Evolutionary conservation across 1,140 invertebrate genomes (phyloP), one percentile per base, ranked within the genome.

Genomic region (Metaphire vulgaris): DNA sequence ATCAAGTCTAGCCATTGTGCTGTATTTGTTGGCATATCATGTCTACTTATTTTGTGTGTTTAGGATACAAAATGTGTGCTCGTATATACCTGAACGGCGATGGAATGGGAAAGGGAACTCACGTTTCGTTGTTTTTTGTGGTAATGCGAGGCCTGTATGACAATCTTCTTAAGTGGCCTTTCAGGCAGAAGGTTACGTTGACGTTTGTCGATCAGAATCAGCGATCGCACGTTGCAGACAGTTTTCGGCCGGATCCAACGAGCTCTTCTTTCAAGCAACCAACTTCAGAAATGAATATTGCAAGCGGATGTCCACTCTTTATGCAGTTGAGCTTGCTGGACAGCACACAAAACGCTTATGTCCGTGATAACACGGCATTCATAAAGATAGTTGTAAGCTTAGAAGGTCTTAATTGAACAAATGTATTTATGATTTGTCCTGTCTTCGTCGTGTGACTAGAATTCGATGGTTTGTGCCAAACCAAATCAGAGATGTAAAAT

Each of bases 31-130:
- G n/a, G n/a, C n/a, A n/a, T n/a, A n/a, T n/a, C n/a, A n/a, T n/a
- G n/a, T n/a, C n/a, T n/a, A n/a, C n/a, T n/a, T n/a, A n/a, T n/a
- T n/a, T n/a, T n/a, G n/a, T n/a, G n/a, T n/a, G n/a, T n/a, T n/a
- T n/a, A n/a, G n/a, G n/a, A n/a, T 96, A 95, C 84, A 92, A 92
- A 85, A 91, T 95, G 83, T 94, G 93, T 84, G 89, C 91, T 0
- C 88, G 93, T 21, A 86, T 95, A 14, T 95, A 95, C 85, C 89
- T 93, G 71, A 92, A 91, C 33, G 89, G 90, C 0, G 89, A 90
- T 80, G 89, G 92, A 0, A 83, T 85, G 77, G 84, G 84, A 0
- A 84, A 87, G 76, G 80, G 81, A 2, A 80, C 83, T 0, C 82
- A 85, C 75, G 74, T 86, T 2, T 85, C 84, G 0, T 75, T 86